Evolutionary conservation across 2,113 vertebrate genomes (phyloP).

Genomic region (Cichladusa arquata): DNA sequence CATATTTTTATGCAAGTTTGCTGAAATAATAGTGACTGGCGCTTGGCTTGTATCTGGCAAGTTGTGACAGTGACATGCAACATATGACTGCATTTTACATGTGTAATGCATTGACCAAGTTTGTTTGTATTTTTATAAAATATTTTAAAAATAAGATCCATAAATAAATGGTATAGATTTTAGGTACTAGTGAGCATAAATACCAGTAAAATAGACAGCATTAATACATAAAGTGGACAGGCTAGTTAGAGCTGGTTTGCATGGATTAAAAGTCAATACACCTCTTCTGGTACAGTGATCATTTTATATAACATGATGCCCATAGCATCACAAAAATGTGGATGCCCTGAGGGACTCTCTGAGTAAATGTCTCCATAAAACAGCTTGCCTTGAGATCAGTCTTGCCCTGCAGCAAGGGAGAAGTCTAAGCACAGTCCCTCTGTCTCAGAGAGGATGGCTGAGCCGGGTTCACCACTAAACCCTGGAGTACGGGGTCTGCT

Average conservation of each 20-base stretch:
- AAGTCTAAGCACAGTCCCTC: not conserved
- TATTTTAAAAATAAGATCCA: not conserved
- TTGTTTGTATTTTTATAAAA: not conserved
- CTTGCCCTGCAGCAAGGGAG: not conserved
- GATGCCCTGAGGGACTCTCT: not conserved
- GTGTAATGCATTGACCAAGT: not conserved
- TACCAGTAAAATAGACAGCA: not conserved
- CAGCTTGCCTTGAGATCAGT: not conserved
- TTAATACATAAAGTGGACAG: not conserved
- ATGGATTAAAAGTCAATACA: not conserved
- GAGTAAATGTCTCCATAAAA: not conserved
- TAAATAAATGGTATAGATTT: not conserved
- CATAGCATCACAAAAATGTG: not conserved
- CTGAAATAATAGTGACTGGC: not conserved
- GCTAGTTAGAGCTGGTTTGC: not conserved
- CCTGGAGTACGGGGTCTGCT: too few relatives aligned
- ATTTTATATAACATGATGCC: not conserved
- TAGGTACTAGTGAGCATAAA: not conserved
- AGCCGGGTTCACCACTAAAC: accelerated
- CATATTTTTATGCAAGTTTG: not conserved
- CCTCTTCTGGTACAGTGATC: not conserved
- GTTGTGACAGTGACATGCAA: not conserved
- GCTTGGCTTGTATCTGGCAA: not conserved
- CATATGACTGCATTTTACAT: not conserved
- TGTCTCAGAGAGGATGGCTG: not conserved